Percentiles rank a stretch among this genome's conserved stretches.
Conservation (phyloP, 2,113 vertebrate genomes). For the Verasper variegatus region DNA sequence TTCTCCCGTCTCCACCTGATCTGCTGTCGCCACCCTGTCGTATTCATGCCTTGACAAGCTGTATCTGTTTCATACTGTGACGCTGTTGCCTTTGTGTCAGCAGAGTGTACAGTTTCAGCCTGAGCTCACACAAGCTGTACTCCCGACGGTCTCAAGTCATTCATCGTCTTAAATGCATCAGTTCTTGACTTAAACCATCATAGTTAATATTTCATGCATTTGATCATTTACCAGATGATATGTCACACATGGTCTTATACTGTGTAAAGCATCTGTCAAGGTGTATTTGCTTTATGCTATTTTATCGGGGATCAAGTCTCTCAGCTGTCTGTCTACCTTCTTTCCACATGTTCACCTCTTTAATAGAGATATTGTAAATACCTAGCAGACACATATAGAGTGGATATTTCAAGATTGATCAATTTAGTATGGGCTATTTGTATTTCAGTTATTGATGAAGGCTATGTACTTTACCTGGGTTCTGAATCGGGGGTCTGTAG, state of each 20-base stretch:
- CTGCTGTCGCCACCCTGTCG: not conserved
- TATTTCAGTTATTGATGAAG: too few relatives aligned
- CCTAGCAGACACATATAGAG: too few relatives aligned
- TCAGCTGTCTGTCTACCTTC: slow-evolving; percentile 5
- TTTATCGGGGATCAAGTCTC: not conserved
- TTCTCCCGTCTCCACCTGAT: not conserved
- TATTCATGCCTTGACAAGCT: slow-evolving; percentile 37
- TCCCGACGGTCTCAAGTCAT: not conserved
- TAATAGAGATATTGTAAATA: not conserved
- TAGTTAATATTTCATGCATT: not conserved
- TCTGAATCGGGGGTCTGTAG: too few relatives aligned
- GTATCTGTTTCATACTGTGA: slow-evolving; percentile 47
- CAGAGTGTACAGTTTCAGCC: slow-evolving; percentile 48
- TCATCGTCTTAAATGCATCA: not conserved
- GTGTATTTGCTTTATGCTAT: too few relatives aligned
- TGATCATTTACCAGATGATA: too few relatives aligned
- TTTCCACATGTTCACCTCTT: not conserved
- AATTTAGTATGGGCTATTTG: too few relatives aligned
- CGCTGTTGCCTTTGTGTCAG: slow-evolving; percentile 39
- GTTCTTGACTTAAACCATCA: not conserved
- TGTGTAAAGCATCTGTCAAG: not conserved
- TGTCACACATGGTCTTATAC: too few relatives aligned
- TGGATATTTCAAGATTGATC: too few relatives aligned
- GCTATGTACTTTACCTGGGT: too few relatives aligned
- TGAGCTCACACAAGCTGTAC: not conserved